Conservation (phyloP, 2,888 invertebrate genomes). For the Teinopalpus imperialis region DNA sequence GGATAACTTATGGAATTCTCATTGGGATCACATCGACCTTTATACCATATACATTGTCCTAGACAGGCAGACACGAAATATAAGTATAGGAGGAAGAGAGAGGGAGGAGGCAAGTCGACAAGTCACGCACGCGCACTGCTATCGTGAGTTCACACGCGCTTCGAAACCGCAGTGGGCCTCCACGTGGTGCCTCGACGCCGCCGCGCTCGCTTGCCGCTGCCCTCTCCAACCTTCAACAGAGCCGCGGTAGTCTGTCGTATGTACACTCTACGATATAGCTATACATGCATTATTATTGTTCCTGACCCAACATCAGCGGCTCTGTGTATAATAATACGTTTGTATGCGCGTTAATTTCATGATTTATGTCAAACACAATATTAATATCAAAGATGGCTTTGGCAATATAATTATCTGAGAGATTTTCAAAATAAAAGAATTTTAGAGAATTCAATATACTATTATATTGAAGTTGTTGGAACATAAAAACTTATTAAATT, state of each 20-base stretch:
- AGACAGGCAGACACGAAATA: constrained; percentile 55
- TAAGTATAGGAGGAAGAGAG: constrained; percentile 54
- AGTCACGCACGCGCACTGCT: constrained; percentile 73
- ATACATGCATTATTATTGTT: constrained; percentile 30
- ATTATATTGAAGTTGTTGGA: no score
- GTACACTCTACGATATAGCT: constrained; percentile 34
- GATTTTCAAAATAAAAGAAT: no score
- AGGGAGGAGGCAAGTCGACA: constrained; percentile 49
- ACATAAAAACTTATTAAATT: no score
- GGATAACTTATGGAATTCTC: constrained; percentile 1
- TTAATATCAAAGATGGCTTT: no score
- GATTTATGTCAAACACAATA: constrained; percentile 10
- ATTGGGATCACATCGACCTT: constrained; percentile 15
- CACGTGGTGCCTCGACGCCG: constrained; percentile 59
- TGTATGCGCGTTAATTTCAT: constrained; percentile 5
- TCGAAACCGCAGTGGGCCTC: constrained; percentile 82
- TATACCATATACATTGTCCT: constrained; percentile 37
- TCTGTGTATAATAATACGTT: constrained; percentile 12
- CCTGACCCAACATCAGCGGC: constrained; percentile 28
- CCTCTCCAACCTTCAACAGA: constrained; percentile 61
- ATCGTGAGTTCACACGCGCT: constrained; percentile 73
- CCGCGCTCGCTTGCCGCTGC: constrained; percentile 40
- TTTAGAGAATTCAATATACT: no score
- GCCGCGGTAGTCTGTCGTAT: constrained; percentile 52
- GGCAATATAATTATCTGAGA: no score